phyloP scores from a whole-genome alignment of 2,888 invertebrate species.

The Sphecodes monilicornis region DNA sequence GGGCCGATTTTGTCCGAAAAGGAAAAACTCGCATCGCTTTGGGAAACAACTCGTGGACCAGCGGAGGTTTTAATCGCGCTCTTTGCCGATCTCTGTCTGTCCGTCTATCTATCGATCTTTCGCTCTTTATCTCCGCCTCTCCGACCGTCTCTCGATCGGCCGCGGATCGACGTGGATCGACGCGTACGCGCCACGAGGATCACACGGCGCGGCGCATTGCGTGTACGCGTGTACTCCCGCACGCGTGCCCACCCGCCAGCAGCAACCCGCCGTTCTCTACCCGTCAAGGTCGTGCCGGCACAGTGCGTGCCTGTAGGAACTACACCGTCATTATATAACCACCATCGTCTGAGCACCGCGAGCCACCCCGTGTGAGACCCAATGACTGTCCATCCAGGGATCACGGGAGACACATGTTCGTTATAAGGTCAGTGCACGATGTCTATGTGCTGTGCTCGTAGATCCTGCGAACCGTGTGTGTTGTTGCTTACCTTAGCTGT shows the following conservation, averaged over 20 bases:
- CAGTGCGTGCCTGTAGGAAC: constrained; percentile 69
- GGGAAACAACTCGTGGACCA: background rate
- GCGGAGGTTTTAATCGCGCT: constrained; percentile 15
- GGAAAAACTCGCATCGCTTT: constrained; percentile 13
- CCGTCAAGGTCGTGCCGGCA: constrained; percentile 60
- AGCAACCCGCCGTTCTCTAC: constrained; percentile 40
- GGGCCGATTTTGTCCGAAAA: background rate
- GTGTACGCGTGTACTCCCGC: constrained; percentile 64
- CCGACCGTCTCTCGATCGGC: background rate
- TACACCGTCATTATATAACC: constrained; percentile 51
- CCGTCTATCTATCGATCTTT: background rate
- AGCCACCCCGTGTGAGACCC: constrained; percentile 80
- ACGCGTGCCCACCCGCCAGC: constrained; percentile 63
- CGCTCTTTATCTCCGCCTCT: background rate
- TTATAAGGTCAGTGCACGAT: constrained; percentile 82
- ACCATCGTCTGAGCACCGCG: constrained; percentile 64
- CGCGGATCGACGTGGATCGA: constrained; percentile 39
- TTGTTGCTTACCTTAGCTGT: constrained; percentile 23
- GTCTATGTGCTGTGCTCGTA: constrained; percentile 37
- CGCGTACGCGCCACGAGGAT: constrained; percentile 69
- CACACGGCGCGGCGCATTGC: constrained; percentile 64
- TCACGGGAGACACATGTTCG: constrained; percentile 84
- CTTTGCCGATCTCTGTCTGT: background rate
- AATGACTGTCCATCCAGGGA: constrained; percentile 84
- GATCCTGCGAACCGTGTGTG: constrained; percentile 27